Conservation (phyloP, 2,113 vertebrate genomes). For the Catharus bicknelli region DNA sequence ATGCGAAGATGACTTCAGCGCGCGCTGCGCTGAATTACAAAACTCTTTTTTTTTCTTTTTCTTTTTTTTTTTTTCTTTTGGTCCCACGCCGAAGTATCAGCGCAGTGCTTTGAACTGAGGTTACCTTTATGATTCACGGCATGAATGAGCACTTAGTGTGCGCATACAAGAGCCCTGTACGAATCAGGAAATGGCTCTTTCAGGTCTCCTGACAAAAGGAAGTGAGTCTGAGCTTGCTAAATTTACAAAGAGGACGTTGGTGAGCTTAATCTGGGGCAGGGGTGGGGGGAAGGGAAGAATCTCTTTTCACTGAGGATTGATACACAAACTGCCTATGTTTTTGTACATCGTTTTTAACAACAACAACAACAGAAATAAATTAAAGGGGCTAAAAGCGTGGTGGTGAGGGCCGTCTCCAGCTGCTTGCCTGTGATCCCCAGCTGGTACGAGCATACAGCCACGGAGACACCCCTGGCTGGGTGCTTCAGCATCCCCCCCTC, state of each 20-base stretch:
- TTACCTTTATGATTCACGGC: constrained; percentile 52
- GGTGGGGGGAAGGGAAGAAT: background rate
- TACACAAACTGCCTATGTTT: background rate
- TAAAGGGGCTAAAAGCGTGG: background rate
- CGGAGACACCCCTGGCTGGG: background rate
- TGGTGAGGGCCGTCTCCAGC: background rate
- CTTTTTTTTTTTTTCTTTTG: background rate
- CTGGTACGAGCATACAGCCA: background rate
- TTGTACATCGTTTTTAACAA: background rate
- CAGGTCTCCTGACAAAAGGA: constrained; percentile 48
- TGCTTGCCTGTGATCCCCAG: background rate
- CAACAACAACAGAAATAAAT: background rate
- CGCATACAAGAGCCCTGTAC: constrained; percentile 1
- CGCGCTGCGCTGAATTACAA: background rate
- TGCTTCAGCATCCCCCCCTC: fast-evolving
- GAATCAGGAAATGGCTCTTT: constrained; percentile 57
- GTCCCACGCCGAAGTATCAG: background rate
- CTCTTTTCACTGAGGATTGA: background rate
- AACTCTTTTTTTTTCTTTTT: background rate
- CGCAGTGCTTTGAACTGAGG: constrained; percentile 12
- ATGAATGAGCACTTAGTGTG: constrained; percentile 36
- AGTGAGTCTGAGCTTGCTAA: constrained; percentile 42
- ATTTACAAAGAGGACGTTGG: background rate
- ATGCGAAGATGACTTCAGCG: background rate
- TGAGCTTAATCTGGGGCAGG: constrained; percentile 32